Evolutionary conservation across 2,888 invertebrate species (phyloP).

Genomic region (Monopis laevigella): DNA sequence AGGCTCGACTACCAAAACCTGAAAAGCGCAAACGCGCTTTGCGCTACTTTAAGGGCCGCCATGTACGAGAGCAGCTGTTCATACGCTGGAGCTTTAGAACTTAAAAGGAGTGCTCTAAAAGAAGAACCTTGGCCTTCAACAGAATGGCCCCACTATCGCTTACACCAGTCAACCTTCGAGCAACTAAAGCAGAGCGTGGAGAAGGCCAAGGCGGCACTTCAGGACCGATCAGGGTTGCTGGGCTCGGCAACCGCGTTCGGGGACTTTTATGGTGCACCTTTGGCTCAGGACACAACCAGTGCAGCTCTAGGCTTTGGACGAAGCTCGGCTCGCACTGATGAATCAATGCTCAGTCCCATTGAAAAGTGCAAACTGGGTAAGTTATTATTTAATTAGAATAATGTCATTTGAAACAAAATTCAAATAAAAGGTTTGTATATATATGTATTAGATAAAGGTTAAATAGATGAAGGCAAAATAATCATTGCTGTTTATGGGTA

Average conservation of each 20-base stretch:
- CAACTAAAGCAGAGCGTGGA: constrained; percentile 91
- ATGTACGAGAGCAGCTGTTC: constrained; percentile 96
- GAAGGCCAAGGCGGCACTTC: constrained; percentile 88
- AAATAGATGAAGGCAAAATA: no score
- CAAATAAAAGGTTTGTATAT: no score
- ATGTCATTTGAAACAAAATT: no score
- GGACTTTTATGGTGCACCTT: constrained; percentile 68
- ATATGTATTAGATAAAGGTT: no score
- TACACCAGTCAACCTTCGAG: constrained; percentile 88
- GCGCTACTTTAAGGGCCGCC: constrained; percentile 54
- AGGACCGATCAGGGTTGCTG: constrained; percentile 74
- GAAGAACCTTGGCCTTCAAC: constrained; percentile 69
- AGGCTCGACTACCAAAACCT: constrained; percentile 52
- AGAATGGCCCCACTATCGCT: constrained; percentile 82
- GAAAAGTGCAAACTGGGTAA: constrained; percentile 58
- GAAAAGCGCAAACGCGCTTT: constrained; percentile 50
- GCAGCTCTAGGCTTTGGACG: constrained; percentile 47
- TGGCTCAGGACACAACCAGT: constrained; percentile 45
- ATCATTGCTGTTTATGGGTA: no score
- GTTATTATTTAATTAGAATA: constrained; percentile 20
- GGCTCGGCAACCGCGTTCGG: constrained; percentile 79
- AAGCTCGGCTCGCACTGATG: constrained; percentile 40
- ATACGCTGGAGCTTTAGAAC: constrained; percentile 84
- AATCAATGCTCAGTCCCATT: constrained; percentile 49
- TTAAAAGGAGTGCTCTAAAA: constrained; percentile 73